Percentiles rank a stretch among this genome's conserved stretches.
Conservation (phyloP, 2,113 vertebrate species). For the Dipodomys merriami region DNA sequence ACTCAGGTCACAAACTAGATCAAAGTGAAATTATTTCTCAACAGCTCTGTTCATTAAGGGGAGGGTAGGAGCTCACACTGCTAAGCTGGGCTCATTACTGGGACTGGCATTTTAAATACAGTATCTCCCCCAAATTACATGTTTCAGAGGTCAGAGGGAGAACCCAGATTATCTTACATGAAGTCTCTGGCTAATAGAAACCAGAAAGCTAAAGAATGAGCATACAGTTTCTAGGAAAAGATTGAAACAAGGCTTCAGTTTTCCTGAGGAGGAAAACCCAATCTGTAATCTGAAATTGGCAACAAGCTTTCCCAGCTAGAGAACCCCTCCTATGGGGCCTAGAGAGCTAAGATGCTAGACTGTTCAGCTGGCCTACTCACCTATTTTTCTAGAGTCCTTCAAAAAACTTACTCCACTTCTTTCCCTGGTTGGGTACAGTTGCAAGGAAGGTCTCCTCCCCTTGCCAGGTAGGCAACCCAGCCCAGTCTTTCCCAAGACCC, state of each 20-base stretch:
- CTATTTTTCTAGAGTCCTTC: constrained; percentile 10
- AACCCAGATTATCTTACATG: constrained; percentile 76
- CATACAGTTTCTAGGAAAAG: constrained; percentile 63
- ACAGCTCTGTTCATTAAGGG: constrained; percentile 84
- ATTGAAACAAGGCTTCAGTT: constrained; percentile 59
- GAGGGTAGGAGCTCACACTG: constrained; percentile 67
- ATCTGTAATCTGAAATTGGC: constrained; percentile 58
- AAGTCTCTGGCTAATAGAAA: constrained; percentile 78
- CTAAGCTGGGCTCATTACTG: constrained; percentile 78
- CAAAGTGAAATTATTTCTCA: constrained; percentile 85
- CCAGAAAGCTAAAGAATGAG: constrained; percentile 76
- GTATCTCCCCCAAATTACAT: constrained; percentile 82
- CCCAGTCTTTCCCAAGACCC: not conserved
- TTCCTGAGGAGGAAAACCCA: constrained; percentile 61
- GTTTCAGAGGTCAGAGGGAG: constrained; percentile 76
- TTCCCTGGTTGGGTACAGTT: not conserved
- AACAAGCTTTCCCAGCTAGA: not conserved
- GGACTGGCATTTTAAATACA: constrained; percentile 81
- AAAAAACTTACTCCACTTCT: not conserved
- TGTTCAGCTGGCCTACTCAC: not conserved
- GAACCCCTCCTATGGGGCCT: constrained; percentile 48
- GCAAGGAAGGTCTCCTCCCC: not conserved
- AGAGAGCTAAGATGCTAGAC: too few species aligned
- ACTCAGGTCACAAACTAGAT: constrained; percentile 84
- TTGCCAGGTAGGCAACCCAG: not conserved